phyloP scores from a whole-genome alignment of 2,113 vertebrate genomes.

The cattle (Bos taurus) region DNA sequence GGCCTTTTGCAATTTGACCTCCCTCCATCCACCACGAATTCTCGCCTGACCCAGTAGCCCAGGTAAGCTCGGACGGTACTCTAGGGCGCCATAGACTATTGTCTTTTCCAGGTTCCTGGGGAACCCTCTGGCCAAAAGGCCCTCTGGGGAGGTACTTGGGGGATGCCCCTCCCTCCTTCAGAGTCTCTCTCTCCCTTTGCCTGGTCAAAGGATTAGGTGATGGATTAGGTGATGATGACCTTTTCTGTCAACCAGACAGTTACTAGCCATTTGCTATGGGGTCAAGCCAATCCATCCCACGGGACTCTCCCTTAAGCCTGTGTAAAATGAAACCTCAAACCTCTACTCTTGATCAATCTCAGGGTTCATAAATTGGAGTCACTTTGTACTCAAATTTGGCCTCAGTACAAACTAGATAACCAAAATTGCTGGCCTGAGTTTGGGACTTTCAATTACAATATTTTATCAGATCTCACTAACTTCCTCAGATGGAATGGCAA shows the following conservation, averaged over 20 bases:
- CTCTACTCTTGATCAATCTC: not conserved
- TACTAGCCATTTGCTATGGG: not conserved
- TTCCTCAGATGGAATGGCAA: not conserved
- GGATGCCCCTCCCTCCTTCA: not conserved
- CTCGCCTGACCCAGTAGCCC: not conserved
- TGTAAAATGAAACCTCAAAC: not conserved
- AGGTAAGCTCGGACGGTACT: fast-evolving
- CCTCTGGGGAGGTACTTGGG: not conserved
- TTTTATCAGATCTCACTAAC: not conserved
- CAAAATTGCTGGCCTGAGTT: not conserved
- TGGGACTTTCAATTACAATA: not conserved
- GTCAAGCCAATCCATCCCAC: not conserved
- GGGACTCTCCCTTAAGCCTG: not conserved
- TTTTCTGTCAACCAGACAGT: not conserved
- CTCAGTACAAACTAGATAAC: not conserved
- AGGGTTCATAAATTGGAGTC: not conserved
- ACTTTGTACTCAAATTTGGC: not conserved
- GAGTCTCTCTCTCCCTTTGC: not conserved
- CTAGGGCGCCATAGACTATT: not conserved
- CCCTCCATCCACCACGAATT: not conserved
- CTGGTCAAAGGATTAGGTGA: not conserved
- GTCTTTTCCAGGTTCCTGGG: fast-evolving
- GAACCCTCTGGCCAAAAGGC: not conserved
- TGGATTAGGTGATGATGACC: not conserved
- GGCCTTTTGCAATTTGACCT: not conserved